phyloP scores from a whole-genome alignment of 2,888 invertebrate genomes.

The Drosophila cognata region DNA sequence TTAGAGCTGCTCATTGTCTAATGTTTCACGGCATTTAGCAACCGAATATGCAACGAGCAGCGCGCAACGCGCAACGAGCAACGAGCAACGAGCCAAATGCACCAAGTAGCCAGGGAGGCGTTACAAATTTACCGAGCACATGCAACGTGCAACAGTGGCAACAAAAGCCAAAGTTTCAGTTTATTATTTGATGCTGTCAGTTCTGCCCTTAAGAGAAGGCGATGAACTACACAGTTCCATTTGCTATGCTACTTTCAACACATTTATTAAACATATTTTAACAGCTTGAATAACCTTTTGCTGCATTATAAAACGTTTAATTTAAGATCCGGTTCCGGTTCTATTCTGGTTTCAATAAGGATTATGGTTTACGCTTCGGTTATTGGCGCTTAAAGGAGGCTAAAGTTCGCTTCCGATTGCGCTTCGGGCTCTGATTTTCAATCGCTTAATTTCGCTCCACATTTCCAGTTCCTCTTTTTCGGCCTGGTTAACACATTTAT shows the following conservation, averaged over 20 bases:
- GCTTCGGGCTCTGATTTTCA: too few species aligned
- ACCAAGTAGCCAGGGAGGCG: conserved; percentile 9
- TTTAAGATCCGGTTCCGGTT: too few species aligned
- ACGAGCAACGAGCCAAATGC: not conserved
- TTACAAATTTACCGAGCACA: conserved; percentile 3
- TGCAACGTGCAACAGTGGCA: conserved; percentile 1
- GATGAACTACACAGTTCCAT: not conserved
- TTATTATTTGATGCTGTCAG: not conserved
- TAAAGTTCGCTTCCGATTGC: too few species aligned
- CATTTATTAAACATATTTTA: not conserved
- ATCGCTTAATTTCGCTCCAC: too few species aligned
- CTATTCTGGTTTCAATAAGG: too few species aligned
- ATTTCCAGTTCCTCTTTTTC: too few species aligned
- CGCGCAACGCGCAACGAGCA: conserved; percentile 21
- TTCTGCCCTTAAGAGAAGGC: not conserved
- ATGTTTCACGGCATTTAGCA: conserved; percentile 77
- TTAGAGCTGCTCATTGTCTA: conserved; percentile 78
- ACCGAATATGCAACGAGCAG: conserved; percentile 55
- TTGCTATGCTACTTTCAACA: not conserved
- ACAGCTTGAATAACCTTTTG: too few species aligned
- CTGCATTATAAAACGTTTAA: too few species aligned
- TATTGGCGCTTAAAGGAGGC: too few species aligned
- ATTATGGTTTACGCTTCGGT: too few species aligned
- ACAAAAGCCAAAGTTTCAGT: not conserved
- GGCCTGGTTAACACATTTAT: too few species aligned